Conservation (phyloP, 2,113 vertebrate genomes). For the Antechinus flavipes region DNA sequence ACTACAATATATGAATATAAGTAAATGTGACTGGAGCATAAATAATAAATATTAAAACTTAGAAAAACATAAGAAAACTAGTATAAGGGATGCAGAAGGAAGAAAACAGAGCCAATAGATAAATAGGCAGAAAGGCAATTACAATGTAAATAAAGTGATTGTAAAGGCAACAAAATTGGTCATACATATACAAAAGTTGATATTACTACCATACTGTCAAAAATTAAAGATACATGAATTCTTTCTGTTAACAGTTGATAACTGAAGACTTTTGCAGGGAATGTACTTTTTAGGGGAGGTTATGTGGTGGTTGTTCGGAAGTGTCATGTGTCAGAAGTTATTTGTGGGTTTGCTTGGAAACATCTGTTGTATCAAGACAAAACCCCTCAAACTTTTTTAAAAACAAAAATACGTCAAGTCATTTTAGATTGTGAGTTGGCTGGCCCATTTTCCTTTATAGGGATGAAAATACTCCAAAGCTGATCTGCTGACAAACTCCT, state of each 20-base stretch:
- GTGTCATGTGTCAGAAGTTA: background rate
- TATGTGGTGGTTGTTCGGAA: background rate
- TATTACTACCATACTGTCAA: background rate
- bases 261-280: background rate
- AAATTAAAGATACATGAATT: background rate
- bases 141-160: background rate
- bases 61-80: background rate
- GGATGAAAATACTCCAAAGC: background rate
- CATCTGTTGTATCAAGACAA: background rate
- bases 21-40: background rate
- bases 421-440: background rate
- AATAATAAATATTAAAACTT: background rate
- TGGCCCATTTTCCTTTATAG: background rate
- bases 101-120: background rate
- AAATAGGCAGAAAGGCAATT: background rate
- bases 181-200: background rate
- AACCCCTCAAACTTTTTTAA: background rate
- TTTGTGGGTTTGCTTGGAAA: background rate
- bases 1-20: background rate
- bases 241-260: background rate
- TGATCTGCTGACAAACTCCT: background rate
- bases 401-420: conserved; percentile 6
- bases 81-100: background rate
- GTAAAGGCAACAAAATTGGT: background rate
- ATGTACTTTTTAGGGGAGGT: background rate